phyloP scores from a whole-genome alignment of 2,888 invertebrate genomes.

The Digitonthophagus gazella region DNA sequence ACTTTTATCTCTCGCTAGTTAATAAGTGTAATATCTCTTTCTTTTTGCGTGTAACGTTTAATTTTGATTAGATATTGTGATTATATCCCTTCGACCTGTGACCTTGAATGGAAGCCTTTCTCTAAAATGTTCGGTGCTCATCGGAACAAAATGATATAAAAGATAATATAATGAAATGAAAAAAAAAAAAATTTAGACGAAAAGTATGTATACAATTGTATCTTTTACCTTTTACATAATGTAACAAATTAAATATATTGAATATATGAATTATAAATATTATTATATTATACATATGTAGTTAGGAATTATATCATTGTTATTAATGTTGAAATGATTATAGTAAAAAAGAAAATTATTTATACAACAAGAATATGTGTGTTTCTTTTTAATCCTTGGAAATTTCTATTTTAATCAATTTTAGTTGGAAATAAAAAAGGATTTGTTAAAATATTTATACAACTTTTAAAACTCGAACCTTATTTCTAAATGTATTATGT shows the following conservation, averaged over 20 bases:
- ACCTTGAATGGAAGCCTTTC: background rate
- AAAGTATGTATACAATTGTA: slow-evolving; percentile 25
- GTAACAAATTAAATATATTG: slow-evolving; percentile 25
- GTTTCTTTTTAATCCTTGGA: background rate
- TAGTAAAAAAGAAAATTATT: slow-evolving; percentile 34
- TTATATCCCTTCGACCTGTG: background rate
- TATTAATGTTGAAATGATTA: slow-evolving; percentile 36
- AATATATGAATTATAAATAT: background rate
- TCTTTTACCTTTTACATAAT: slow-evolving; percentile 24
- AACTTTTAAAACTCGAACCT: too few relatives aligned
- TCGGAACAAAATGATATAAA: background rate
- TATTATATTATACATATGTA: slow-evolving; percentile 24
- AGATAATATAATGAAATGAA: background rate
- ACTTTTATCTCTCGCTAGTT: too few relatives aligned
- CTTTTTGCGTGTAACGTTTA: background rate
- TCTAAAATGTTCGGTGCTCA: background rate
- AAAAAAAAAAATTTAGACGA: background rate
- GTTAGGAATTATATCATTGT: slow-evolving; percentile 35
- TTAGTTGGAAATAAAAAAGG: too few relatives aligned
- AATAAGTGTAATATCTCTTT: background rate
- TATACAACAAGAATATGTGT: slow-evolving; percentile 22
- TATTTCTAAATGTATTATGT: too few relatives aligned
- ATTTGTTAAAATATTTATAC: too few relatives aligned
- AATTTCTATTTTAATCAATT: background rate
- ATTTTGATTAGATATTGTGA: background rate